Evolutionary conservation across 2,888 invertebrate species (phyloP).

Genomic region (Amiota minor): DNA sequence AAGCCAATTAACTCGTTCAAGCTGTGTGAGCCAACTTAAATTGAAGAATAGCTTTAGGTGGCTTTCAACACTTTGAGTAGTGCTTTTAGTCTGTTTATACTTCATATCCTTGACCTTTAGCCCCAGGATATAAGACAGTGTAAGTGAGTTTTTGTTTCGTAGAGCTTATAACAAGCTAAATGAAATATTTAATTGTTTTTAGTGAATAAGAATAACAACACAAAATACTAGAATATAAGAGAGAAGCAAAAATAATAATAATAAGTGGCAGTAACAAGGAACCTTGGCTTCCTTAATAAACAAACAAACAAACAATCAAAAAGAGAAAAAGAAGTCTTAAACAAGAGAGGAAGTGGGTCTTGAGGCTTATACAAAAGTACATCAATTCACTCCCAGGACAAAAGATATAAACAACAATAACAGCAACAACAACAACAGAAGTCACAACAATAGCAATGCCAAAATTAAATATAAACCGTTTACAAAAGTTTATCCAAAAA

Average conservation of each 20-base stretch:
- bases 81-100: conserved; percentile 36
- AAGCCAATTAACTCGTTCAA: no score
- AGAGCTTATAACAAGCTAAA: conserved; percentile 33
- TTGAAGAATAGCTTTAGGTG: conserved; percentile 44
- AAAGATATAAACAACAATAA: no score
- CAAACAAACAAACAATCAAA: background rate
- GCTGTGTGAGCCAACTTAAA: no score
- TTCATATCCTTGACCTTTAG: conserved; percentile 64
- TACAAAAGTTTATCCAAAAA: background rate
- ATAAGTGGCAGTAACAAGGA: background rate
- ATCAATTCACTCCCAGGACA: conserved; percentile 55
- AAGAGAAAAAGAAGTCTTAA: background rate
- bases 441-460: conserved; percentile 8
- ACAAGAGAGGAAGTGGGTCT: background rate
- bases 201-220: conserved; percentile 29
- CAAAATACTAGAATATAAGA: conserved; percentile 44
- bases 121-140: conserved; percentile 46
- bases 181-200: conserved; percentile 67
- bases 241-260: conserved; percentile 1
- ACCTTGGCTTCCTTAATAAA: background rate
- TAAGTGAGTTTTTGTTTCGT: background rate
- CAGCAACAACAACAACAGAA: no score
- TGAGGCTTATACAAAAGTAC: no score
- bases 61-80: conserved; percentile 36
- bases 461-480: background rate